Evolutionary conservation across 2,113 vertebrate species (phyloP), one percentile per base, ranked within the genome.

Genomic region (Trogon melanurus): DNA sequence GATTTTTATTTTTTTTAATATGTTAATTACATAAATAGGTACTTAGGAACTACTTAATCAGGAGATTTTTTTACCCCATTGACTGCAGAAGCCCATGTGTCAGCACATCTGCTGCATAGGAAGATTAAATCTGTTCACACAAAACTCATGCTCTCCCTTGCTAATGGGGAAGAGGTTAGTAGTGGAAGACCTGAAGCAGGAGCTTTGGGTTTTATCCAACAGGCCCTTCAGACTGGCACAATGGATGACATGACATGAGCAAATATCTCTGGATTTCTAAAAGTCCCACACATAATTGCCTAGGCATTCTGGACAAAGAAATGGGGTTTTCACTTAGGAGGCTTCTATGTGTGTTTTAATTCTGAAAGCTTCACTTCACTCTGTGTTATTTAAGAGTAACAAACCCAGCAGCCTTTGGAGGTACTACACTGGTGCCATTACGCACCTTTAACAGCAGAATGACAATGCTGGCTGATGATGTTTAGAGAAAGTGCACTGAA

Each of bases 1-100:
- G 20, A 6, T 18, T 56, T 50, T 19, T 65, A 53, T 47, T n/a
- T 81, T 66, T 82, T 88, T 47, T 25, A 89, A 58, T 85, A 81
- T 50, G 64, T 91, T 88, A 87, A 94, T 89, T 92, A 86, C 76
- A 86, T 60, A 81, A 88, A 86, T 29, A 91, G 85, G 72, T 95
- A 75, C 85, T 93, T 92, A 88, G 30, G 70, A 96, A 72, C 88
- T 88, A 92, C 71, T 95, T 91, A 81, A 92, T 93, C 29, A 74
- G 72, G 53, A 91, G 92, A 91, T 97, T 94, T 89, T 89, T 95
- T 96, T 94, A 96, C 85, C 69, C 85, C 72, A 79, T 6, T 89
- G 96, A 94, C 79, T 94, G 78, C 8, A 89, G 79, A 85, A 93
- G 85, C 51, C 88, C 88, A 84, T 71, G 88, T 95, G 88, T 91